Evolutionary conservation across 2,113 vertebrate genomes (phyloP), one percentile per base, ranked within the genome.

Genomic region (Aleadryas rufinucha): DNA sequence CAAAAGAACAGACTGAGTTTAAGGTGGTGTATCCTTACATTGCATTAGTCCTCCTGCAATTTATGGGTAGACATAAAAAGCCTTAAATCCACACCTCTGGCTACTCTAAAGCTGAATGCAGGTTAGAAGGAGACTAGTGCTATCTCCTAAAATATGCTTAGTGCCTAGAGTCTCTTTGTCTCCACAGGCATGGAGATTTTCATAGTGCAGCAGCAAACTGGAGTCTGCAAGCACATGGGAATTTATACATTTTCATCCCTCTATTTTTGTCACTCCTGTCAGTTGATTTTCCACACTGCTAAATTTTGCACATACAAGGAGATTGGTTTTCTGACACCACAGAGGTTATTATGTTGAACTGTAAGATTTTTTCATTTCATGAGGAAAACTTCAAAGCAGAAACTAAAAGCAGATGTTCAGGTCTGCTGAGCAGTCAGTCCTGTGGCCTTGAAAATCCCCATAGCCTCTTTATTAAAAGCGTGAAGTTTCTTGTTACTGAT

Each of bases 361-460:
- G 69, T 92, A 81, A 86, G 66, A 94, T 88, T 88, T 95, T 93
- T 92, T 81, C 53, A 89, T 97, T 94, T 86, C 77, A 61, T 26
- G 47, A 80, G 66, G 61, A 97, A 97, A 81, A 84, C 65, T 97
- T 97, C 85, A 98, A 97, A 97, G 91, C 69, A 89, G 53, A 91
- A 97, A 95, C 47, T 84, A 71, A 96, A 93, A 97, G 91, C 94
- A 98, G 93, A 96, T 97, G 91, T 97, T 97, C 84, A 78, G 44
- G 44, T 95, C 95, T 97, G 84, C 81, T 79, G 76, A 70, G 50
- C 72, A 89, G 69, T 69, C 49, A 66, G 68, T 52, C 66, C 42
- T 86, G 77, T 59, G 10, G 53, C 54, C 26, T 65, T 95, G 64
- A 94, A 97, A 96, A 60, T 45, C 42, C 87, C 50, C 63, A 54